Evolutionary conservation across 2,888 invertebrate species (phyloP), one percentile per base, ranked within the genome.

Genomic region (Hemistola chrysoprasaria): DNA sequence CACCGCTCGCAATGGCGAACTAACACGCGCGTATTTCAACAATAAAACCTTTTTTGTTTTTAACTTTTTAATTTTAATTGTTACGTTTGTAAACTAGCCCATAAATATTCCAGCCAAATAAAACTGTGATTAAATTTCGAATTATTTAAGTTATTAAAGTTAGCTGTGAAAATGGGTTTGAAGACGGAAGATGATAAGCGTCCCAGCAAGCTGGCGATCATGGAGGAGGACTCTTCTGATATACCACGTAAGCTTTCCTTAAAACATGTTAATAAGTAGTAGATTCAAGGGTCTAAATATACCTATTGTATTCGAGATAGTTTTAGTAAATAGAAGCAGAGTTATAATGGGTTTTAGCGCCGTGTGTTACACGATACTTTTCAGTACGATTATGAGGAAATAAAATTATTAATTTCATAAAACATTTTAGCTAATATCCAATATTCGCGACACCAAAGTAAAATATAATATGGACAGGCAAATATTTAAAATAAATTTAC

Each of bases 171-270:
- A 72, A 88, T 88, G 88, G 88, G 88, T 68, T 75, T 89, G 64
- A 88, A 77, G 57, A 63, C 74, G 35, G 88, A 87, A 53, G 88
- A 86, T 59, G 81, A 84, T 53, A 87, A 83, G 58, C 68, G 82
- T 62, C 87, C 88, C 23, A 90, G 89, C 73, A 89, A 88, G 62
- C 56, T 89, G 74, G 87, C 87, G 51, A 90, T 89, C 58, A 87
- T 89, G 84, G 88, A 89, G 63, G 88, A 88, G 48, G 86, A 86
- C 27, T 53, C 62, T 32, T 74, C 80, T 9, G 77, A 78, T 54
- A 60, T 61, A 39, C 83, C 85, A 80, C 64, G 89, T 89, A 51
- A 85, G 86, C 82, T 25, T 31, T 37, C 11, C 16, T 9, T 34
- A 27, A n/a, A n/a, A n/a, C n/a, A n/a, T n/a, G n/a, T n/a, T n/a